A percentile compares a stretch with the other conserved stretches of the same genome.
Evolutionary conservation across 2,113 vertebrate genomes (phyloP).

Genomic region (Lepisosteus oculatus): DNA sequence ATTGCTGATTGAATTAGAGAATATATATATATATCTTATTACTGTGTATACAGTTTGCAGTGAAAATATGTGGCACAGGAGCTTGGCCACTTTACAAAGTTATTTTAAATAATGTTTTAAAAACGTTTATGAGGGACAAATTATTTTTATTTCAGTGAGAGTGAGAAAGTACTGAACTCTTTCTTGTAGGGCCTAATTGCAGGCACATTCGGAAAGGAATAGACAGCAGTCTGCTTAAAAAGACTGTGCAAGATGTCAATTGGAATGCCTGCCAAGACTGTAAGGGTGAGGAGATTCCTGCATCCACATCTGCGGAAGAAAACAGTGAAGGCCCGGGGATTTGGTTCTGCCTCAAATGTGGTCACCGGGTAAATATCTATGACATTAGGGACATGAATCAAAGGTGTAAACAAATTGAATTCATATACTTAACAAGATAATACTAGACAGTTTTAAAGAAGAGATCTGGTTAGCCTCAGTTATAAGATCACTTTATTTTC

Average conservation of each 20-base stretch:
- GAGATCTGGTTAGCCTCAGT: too few relatives aligned
- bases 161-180: not conserved
- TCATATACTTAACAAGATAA: too few relatives aligned
- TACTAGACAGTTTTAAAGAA: too few relatives aligned
- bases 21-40: not conserved
- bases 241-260: constrained; percentile 59
- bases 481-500: too few relatives aligned
- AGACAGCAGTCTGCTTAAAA: constrained; percentile 80
- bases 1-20: not conserved
- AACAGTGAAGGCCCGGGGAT: constrained; percentile 57
- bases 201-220: constrained; percentile 82
- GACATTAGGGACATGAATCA: not conserved
- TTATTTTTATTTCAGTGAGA: not conserved
- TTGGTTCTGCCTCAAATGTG: constrained; percentile 95
- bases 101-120: too few relatives aligned
- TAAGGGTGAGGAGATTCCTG: constrained; percentile 54
- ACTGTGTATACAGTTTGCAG: not conserved
- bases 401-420: too few relatives aligned
- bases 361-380: constrained; percentile 76
- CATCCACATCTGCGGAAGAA: constrained; percentile 47
- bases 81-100: too few relatives aligned
- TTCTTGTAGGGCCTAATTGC: constrained; percentile 69
- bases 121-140: not conserved
- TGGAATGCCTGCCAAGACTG: constrained; percentile 86
- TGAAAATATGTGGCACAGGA: too few relatives aligned